These are phyloP conservation scores for Heliconius ismenius DNA, from an alignment of 2,888 invertebrate genomes.

Conservation along the genomic window DNA sequence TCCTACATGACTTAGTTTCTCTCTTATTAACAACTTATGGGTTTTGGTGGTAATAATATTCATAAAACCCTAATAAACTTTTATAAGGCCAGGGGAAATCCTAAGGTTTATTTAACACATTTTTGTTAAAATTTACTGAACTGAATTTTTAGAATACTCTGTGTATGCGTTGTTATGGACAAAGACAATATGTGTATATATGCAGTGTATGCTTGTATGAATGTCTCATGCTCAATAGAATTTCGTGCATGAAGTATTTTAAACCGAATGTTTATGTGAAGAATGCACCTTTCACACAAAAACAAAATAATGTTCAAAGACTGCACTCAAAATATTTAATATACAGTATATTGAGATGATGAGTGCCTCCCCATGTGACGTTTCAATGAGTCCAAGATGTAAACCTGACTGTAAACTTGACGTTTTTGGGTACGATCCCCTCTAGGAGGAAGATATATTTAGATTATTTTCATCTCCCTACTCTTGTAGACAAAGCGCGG, in stretches of 20 bases:
- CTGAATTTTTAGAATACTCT: not conserved
- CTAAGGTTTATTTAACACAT: not conserved
- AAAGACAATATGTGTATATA: not conserved
- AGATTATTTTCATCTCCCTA: not conserved
- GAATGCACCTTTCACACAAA: conserved; percentile 13
- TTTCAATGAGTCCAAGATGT: not conserved
- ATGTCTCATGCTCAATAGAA: conserved; percentile 19
- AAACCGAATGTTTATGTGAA: conserved; percentile 16
- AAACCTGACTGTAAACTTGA: not conserved
- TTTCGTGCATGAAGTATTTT: conserved; percentile 24
- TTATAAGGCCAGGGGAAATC: not conserved
- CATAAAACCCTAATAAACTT: not conserved
- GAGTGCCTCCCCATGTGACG: not conserved
- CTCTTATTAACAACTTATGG: conserved; percentile 6
- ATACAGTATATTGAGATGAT: not conserved
- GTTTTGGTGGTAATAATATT: conserved; percentile 8
- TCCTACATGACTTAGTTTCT: not conserved
- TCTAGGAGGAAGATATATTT: not conserved
- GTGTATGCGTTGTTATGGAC: not conserved
- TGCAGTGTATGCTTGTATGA: conserved; percentile 25
- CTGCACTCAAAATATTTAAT: not conserved
- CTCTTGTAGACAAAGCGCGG: not conserved
- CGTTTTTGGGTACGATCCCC: not conserved
- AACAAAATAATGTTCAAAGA: not conserved
- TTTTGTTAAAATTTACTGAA: not conserved